phyloP scores from a whole-genome alignment of 2,113 vertebrate species.

The Microtus richardsoni region DNA sequence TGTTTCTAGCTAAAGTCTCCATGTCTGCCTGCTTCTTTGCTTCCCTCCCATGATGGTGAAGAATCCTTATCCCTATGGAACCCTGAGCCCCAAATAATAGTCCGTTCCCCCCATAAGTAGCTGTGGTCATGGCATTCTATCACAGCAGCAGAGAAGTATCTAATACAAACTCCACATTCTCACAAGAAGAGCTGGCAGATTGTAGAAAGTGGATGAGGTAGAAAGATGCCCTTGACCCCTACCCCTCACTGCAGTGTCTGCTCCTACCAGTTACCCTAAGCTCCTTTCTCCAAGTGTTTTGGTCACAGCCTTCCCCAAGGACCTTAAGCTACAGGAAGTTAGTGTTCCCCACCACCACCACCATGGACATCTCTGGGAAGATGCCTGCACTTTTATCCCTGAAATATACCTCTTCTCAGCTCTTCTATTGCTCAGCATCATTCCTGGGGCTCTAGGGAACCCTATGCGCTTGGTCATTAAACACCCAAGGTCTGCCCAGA shows the following conservation, averaged over 20 bases:
- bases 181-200: neutral
- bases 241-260: neutral
- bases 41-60: neutral
- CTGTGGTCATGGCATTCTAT: neutral
- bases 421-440: neutral
- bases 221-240: neutral
- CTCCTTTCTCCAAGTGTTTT: neutral
- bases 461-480: neutral
- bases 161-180: neutral
- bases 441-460: neutral
- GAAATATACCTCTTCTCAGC: neutral
- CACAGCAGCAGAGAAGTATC: neutral
- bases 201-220: neutral
- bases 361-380: neutral
- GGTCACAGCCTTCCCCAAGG: neutral
- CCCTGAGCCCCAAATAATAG: neutral
- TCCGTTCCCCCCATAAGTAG: neutral
- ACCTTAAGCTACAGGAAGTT: neutral
- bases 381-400: neutral
- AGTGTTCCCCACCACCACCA: neutral
- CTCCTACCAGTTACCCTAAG: neutral
- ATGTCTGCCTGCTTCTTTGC: neutral
- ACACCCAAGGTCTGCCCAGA: neutral
- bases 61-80: neutral
- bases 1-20: neutral